A percentile compares a stretch with the other conserved stretches of the same genome.
Conservation (phyloP, 2,113 vertebrate species). For the Brachyhypopomus occidentalis region DNA sequence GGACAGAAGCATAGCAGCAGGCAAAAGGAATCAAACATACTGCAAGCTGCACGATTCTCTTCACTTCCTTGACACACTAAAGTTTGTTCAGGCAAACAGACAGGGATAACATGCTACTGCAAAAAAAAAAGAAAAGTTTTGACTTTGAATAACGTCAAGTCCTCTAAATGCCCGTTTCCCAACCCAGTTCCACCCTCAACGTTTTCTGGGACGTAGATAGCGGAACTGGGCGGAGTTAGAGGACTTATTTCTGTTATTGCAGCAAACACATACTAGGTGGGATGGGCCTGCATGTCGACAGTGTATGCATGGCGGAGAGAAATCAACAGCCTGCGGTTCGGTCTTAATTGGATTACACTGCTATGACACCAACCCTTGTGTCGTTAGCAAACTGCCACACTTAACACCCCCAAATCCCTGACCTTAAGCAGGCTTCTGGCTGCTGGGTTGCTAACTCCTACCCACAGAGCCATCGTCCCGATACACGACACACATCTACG, state of each 20-base stretch:
- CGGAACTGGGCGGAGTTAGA: neutral
- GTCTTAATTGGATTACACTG: neutral
- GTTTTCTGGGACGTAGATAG: too few species aligned
- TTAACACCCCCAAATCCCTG: neutral
- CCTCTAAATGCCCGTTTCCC: too few species aligned
- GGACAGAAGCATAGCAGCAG: neutral
- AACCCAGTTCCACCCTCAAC: too few species aligned
- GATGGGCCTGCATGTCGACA: neutral
- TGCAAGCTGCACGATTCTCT: neutral
- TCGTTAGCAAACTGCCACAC: neutral
- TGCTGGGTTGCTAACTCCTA: neutral
- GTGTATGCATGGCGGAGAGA: neutral
- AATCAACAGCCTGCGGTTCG: neutral
- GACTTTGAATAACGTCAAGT: too few species aligned
- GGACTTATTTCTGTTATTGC: neutral
- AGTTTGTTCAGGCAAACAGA: neutral
- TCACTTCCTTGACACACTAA: neutral
- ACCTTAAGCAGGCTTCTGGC: neutral
- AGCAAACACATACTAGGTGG: neutral
- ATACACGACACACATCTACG: constrained; percentile 1
- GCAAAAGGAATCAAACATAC: neutral
- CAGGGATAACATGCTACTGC: constrained; percentile 5
- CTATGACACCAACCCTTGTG: neutral
- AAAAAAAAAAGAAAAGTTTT: neutral
- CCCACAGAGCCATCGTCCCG: too few species aligned